Conservation (phyloP, 1,140 invertebrate genomes). For the Mya arenaria region DNA sequence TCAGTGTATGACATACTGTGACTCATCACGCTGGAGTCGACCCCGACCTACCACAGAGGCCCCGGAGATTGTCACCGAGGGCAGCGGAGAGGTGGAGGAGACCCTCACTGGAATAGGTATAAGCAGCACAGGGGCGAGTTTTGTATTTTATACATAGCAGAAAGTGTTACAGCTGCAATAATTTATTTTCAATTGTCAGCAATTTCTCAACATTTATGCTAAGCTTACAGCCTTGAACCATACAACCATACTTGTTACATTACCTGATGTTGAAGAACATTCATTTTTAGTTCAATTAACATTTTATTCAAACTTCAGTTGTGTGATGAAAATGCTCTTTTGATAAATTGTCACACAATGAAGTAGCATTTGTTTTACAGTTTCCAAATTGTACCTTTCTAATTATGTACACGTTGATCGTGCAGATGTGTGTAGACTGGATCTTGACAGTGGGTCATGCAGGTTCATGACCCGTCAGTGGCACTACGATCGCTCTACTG, state of each 20-base stretch:
- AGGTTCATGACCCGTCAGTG: conserved; percentile 69
- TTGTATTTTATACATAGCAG: background rate
- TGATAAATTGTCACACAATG: no score
- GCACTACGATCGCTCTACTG: conserved; percentile 76
- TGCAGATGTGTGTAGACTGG: conserved; percentile 60
- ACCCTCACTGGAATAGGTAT: conserved; percentile 13
- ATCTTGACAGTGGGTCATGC: conserved; percentile 67
- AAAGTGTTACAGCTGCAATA: no score
- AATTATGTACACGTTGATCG: no score
- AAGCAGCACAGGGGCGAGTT: background rate
- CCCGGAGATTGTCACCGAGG: background rate
- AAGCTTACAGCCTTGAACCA: no score
- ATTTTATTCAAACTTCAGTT: background rate
- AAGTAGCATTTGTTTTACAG: no score
- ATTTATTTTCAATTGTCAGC: no score
- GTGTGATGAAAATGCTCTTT: no score
- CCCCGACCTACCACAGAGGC: conserved; percentile 75
- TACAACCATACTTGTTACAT: no score
- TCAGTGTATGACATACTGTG: conserved; percentile 64
- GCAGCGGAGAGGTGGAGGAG: background rate
- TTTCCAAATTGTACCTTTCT: no score
- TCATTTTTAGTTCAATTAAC: background rate
- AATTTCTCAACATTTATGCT: no score
- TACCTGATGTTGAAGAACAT: background rate
- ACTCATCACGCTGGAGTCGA: conserved; percentile 62